A percentile compares a stretch with the other conserved stretches of the same genome.
Evolutionary conservation across 2,113 vertebrate genomes (phyloP).

Genomic region (Leptodactylus fuscus): DNA sequence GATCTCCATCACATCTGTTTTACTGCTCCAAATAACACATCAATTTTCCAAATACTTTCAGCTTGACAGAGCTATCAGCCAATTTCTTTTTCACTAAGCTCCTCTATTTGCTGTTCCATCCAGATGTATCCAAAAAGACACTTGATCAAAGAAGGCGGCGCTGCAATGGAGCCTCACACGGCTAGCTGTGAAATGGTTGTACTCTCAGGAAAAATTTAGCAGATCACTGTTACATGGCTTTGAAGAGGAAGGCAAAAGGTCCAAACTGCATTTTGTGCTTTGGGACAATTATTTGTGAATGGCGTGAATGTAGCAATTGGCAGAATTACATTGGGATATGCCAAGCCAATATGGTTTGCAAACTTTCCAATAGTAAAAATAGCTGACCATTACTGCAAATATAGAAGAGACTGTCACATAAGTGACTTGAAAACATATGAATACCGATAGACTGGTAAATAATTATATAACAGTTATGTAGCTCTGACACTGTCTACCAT

Average conservation of each 20-base stretch:
- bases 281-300: too few species aligned
- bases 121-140: slow-evolving; percentile 66
- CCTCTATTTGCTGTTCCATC: slow-evolving; percentile 67
- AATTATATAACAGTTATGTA: too few species aligned
- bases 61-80: slow-evolving; percentile 65
- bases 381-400: background rate
- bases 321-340: background rate
- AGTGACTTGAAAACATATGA: too few species aligned
- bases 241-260: slow-evolving; percentile 27
- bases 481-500: too few species aligned
- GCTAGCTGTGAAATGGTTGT: slow-evolving; percentile 65
- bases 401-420: background rate
- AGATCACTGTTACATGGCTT: slow-evolving; percentile 63
- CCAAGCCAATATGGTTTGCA: background rate
- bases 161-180: slow-evolving; percentile 60
- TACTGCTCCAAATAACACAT: slow-evolving; percentile 53
- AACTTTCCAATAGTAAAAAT: background rate
- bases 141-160: slow-evolving; percentile 71
- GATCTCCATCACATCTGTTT: slow-evolving; percentile 19
- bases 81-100: slow-evolving; percentile 71
- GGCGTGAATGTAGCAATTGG: slow-evolving; percentile 34
- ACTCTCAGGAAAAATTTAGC: slow-evolving; percentile 63
- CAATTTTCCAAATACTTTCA: slow-evolving; percentile 58
- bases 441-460: too few species aligned
- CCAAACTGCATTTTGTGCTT: background rate